Conservation (phyloP, 2,888 invertebrate genomes). For the Latrodectus elegans region DNA sequence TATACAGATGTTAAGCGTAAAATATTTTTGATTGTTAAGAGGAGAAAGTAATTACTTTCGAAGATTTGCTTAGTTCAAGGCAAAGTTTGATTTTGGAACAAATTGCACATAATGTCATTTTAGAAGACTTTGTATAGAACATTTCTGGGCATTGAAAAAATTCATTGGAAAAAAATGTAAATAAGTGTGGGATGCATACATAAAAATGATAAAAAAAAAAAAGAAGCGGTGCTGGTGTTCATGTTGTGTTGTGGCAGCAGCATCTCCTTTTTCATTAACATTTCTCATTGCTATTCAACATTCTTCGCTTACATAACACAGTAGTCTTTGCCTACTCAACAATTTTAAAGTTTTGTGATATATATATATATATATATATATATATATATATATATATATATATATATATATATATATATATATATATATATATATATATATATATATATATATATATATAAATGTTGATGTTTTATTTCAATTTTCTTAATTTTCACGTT, state of each 20-base stretch:
- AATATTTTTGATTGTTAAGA: background rate
- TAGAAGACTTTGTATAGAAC: background rate
- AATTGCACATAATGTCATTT: background rate
- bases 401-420: no score
- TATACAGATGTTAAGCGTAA: no score
- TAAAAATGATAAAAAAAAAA: constrained; percentile 41
- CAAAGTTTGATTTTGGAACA: constrained; percentile 2
- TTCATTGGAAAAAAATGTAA: constrained; percentile 32
- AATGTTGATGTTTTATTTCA: no score
- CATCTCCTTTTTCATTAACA: background rate
- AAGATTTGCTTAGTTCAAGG: constrained; percentile 15
- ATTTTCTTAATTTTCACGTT: no score
- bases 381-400: no score
- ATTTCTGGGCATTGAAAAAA: constrained; percentile 38
- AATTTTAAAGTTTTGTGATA: no score
- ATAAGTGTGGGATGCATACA: constrained; percentile 28
- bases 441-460: no score
- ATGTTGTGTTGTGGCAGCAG: constrained; percentile 10
- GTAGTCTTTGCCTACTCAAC: no score
- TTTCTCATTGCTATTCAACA: no score
- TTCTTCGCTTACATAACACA: no score
- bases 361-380: no score
- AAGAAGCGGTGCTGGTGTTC: constrained; percentile 35
- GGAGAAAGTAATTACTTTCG: background rate
- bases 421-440: no score